These are phyloP conservation scores for Rhinoraja longicauda DNA, from an alignment of 2,797 vertebrate species.

Conservation along the genomic window DNA sequence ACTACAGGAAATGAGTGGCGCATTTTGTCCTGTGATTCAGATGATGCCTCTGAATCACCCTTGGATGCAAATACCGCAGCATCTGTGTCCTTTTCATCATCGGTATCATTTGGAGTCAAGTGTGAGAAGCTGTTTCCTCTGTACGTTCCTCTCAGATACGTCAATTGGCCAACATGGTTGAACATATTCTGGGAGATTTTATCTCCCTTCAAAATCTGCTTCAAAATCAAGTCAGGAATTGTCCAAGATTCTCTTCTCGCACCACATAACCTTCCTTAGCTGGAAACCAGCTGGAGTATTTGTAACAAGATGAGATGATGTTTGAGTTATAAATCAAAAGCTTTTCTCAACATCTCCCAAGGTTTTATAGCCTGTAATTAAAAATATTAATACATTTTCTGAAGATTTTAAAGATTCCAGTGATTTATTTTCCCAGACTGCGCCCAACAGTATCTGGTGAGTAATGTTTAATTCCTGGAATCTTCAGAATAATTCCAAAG, in stretches of 20 bases:
- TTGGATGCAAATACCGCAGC: neutral
- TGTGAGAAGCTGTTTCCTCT: neutral
- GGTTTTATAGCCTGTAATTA: neutral
- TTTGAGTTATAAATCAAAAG: neutral
- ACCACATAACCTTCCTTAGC: neutral
- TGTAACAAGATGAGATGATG: neutral
- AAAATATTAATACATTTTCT: neutral
- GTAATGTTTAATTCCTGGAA: neutral
- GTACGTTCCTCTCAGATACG: neutral
- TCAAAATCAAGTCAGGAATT: neutral
- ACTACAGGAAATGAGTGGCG: neutral
- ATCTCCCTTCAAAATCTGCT: neutral
- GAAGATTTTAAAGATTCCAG: neutral
- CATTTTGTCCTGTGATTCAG: neutral
- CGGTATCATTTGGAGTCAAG: neutral
- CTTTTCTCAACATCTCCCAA: neutral
- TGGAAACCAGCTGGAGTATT: neutral
- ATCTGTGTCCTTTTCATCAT: neutral
- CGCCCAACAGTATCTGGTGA: neutral
- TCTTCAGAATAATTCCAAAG: no score
- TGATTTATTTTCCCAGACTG: neutral
- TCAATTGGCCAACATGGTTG: neutral
- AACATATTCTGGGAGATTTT: neutral
- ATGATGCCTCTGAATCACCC: neutral
- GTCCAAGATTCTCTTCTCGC: neutral